Conservation (phyloP, 2,888 invertebrate species). For the Adelphocoris suturalis region DNA sequence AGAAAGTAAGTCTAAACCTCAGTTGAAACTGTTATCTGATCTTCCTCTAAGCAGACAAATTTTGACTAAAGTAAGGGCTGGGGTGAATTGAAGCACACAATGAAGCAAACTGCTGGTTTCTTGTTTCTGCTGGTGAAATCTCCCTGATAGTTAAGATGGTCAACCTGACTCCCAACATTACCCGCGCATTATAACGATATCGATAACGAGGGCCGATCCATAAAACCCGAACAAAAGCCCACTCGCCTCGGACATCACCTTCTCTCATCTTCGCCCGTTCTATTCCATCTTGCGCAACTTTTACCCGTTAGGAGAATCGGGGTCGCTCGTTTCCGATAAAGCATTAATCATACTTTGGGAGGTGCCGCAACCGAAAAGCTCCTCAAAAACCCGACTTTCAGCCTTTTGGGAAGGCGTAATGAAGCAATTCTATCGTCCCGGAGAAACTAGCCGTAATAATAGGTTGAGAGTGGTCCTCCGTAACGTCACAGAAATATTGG, state of each 20-base stretch:
- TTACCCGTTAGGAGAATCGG: not conserved
- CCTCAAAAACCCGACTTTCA: not conserved
- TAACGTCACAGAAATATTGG: not conserved
- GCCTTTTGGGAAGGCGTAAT: not conserved
- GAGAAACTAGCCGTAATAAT: constrained; percentile 6
- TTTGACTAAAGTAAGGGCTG: too few species aligned
- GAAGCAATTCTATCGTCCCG: not conserved
- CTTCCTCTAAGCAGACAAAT: too few species aligned
- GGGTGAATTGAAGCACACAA: too few species aligned
- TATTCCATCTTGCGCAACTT: not conserved
- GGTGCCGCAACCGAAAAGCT: constrained; percentile 21
- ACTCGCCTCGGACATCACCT: not conserved
- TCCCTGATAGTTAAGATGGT: too few species aligned
- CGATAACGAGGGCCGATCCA: too few species aligned
- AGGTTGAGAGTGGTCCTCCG: constrained; percentile 1
- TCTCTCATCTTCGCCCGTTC: constrained; percentile 1
- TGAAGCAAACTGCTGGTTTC: too few species aligned
- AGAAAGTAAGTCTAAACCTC: too few species aligned
- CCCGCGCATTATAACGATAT: too few species aligned
- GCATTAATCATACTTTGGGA: constrained; percentile 40
- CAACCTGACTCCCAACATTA: too few species aligned
- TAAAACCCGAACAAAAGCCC: not conserved
- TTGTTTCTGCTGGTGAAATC: too few species aligned
- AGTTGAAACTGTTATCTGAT: too few species aligned
- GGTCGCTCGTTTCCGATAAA: constrained; percentile 45